These are phyloP conservation scores for Venusia cambrica DNA, from an alignment of 2,888 invertebrate species.

Conservation along the genomic window DNA sequence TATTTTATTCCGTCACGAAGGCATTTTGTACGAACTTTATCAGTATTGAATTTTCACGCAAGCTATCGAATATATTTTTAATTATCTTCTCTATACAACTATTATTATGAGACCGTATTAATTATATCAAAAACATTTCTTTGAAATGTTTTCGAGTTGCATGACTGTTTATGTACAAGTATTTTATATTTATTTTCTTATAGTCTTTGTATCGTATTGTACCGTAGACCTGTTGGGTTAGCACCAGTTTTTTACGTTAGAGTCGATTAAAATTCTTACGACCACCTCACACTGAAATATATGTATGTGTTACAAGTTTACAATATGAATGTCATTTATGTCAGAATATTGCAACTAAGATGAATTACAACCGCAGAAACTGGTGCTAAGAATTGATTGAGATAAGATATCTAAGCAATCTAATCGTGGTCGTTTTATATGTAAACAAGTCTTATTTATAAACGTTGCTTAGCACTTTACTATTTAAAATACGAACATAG, in stretches of 20 bases:
- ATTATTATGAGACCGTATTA: too few relatives aligned
- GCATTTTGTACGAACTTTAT: conserved; percentile 22
- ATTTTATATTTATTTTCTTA: conserved; percentile 8
- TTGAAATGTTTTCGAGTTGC: conserved; percentile 1
- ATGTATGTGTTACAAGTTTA: too few relatives aligned
- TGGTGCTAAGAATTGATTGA: conserved; percentile 16
- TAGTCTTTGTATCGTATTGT: conserved; percentile 7
- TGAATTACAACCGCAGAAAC: conserved; percentile 9
- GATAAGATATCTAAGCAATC: conserved; percentile 36
- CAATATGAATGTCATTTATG: too few relatives aligned
- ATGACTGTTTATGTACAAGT: not conserved
- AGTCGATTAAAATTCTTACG: not conserved
- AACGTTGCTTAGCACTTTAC: too few relatives aligned
- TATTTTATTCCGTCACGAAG: conserved; percentile 26
- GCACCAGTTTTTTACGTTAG: conserved; percentile 10
- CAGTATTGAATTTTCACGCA: conserved; percentile 12
- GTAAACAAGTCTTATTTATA: too few relatives aligned
- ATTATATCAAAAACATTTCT: conserved; percentile 14
- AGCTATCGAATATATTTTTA: conserved; percentile 9
- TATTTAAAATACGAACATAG: too few relatives aligned
- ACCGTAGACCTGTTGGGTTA: conserved; percentile 9
- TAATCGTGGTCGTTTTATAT: conserved; percentile 16
- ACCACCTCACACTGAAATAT: too few relatives aligned
- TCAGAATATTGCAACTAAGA: too few relatives aligned
- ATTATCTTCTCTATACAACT: too few relatives aligned